Evolutionary conservation across 2,113 vertebrate species (phyloP).

Genomic region (Leucopsar rothschildi): DNA sequence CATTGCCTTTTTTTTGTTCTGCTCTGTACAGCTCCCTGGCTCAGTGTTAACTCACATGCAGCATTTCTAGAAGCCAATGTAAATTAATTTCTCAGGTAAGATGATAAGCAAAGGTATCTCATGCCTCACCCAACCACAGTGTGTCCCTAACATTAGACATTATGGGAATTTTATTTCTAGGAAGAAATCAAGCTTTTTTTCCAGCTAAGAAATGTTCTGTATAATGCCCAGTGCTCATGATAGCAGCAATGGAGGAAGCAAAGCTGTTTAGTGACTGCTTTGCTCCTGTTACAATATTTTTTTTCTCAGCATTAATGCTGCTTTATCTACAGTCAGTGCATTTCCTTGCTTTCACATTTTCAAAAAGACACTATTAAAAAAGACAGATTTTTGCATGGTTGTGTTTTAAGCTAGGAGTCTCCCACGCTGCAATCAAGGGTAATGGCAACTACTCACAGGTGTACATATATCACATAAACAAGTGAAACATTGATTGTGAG

Average conservation of each 20-base stretch:
- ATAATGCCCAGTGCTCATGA: neutral
- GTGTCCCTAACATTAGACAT: neutral
- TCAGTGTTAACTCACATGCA: neutral
- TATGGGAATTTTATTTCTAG: conserved; percentile 3
- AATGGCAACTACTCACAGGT: conserved; percentile 70
- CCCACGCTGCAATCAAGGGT: conserved; percentile 69
- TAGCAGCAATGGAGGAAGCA: neutral
- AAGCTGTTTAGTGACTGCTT: neutral
- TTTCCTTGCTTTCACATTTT: conserved; percentile 50
- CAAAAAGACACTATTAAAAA: conserved; percentile 24
- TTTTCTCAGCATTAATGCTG: neutral
- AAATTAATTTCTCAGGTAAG: neutral
- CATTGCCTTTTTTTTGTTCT: conserved; percentile 24
- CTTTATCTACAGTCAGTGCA: conserved; percentile 50
- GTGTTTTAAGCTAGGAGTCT: conserved; percentile 40
- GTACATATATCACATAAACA: conserved; percentile 70
- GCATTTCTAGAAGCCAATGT: neutral
- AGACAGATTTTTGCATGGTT: conserved; percentile 48
- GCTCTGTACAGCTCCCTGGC: neutral
- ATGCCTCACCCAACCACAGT: neutral
- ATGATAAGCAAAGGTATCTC: neutral
- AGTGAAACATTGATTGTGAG: conserved; percentile 70
- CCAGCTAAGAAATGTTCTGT: neutral
- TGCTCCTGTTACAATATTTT: neutral
- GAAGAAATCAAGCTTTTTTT: neutral